Evolutionary conservation across 1,140 invertebrate species (phyloP).

Genomic region (Pemphigus obesinymphae): DNA sequence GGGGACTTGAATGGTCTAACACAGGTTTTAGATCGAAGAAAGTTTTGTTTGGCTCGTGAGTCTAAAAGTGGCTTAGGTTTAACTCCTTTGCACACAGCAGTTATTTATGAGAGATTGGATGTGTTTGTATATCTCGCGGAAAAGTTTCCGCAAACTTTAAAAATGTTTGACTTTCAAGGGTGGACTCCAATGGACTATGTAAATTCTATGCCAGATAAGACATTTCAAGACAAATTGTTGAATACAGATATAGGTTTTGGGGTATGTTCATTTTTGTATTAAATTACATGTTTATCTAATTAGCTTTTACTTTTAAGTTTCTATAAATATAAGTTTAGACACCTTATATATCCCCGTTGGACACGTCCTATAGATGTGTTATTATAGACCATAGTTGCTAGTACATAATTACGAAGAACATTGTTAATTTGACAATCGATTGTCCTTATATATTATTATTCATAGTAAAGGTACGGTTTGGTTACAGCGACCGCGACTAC

Average conservation of each 20-base stretch:
- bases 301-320: background rate
- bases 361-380: no score
- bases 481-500: no score
- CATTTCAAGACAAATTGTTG: constrained; percentile 66
- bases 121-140: constrained; percentile 49
- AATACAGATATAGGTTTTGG: background rate
- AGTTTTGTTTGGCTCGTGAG: constrained; percentile 83
- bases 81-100: constrained; percentile 87
- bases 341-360: no score
- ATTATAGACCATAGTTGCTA: no score
- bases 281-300: background rate
- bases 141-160: constrained; percentile 78
- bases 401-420: no score
- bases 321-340: no score
- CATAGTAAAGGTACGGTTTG: no score
- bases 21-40: constrained; percentile 78
- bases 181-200: constrained; percentile 89
- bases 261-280: background rate
- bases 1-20: constrained; percentile 80
- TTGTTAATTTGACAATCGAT: no score
- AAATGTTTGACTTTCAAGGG: constrained; percentile 69
- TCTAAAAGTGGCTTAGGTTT: constrained; percentile 74
- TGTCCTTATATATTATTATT: no score
- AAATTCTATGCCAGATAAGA: constrained; percentile 75
- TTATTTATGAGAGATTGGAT: constrained; percentile 64